Evolutionary conservation across 1,140 invertebrate genomes (phyloP).

Genomic region (Pinna nobilis): DNA sequence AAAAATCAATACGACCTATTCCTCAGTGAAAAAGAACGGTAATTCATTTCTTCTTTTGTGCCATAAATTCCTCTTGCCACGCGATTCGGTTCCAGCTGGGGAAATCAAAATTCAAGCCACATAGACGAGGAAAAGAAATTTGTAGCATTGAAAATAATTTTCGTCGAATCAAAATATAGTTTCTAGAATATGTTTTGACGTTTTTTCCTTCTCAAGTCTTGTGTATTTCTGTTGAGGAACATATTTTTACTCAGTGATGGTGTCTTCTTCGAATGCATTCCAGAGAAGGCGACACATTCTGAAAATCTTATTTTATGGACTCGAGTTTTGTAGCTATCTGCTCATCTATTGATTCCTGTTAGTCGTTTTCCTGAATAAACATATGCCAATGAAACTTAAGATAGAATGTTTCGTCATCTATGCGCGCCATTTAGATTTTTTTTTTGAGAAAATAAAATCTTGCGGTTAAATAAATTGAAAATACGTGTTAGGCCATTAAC

Average conservation of each 20-base stretch:
- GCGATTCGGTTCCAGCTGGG: conserved; percentile 1
- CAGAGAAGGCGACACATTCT: neutral
- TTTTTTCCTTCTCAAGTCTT: neutral
- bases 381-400: neutral
- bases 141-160: neutral
- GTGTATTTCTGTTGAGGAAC: neutral
- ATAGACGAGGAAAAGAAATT: conserved; percentile 17
- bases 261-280: too few species aligned
- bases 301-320: neutral
- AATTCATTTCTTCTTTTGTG: neutral
- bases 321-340: neutral
- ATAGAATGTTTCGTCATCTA: neutral
- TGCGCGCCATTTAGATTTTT: too few species aligned
- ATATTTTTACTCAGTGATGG: too few species aligned
- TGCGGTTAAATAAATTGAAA: conserved; percentile 14
- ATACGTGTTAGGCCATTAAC: conserved; percentile 15
- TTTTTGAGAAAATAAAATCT: conserved; percentile 3
- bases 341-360: neutral
- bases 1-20: conserved; percentile 13
- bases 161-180: neutral
- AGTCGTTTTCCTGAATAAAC: neutral
- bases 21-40: conserved; percentile 8
- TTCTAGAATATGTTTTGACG: neutral
- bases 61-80: neutral
- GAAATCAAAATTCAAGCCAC: conserved; percentile 13